phyloP scores from a whole-genome alignment of 2,888 invertebrate genomes.

The Lissocephala sabroskyi region DNA sequence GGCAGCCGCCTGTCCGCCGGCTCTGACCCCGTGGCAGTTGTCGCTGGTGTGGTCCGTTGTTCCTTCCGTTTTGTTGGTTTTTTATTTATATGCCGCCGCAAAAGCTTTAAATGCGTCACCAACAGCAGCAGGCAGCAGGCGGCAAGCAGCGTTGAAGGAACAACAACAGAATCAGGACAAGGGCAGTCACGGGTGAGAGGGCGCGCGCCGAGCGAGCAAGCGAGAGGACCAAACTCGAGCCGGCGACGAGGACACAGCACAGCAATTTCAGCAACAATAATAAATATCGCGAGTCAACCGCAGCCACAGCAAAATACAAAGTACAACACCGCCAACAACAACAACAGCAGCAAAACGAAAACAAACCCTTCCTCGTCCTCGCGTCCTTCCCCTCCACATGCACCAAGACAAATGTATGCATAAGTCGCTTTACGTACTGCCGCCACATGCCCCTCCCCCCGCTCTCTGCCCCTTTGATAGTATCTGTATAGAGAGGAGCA shows the following conservation, averaged over 20 bases:
- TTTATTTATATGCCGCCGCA: conserved; percentile 62
- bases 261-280: conserved; percentile 61
- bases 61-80: conserved; percentile 7
- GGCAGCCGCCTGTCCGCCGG: conserved; percentile 4
- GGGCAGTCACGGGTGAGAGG: neutral
- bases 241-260: conserved; percentile 41
- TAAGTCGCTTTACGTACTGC: too few species aligned
- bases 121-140: conserved; percentile 23
- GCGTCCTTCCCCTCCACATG: neutral
- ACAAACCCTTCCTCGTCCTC: conserved; percentile 2
- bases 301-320: conserved; percentile 41
- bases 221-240: neutral
- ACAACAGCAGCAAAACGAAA: conserved; percentile 14
- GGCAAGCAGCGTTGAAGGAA: conserved; percentile 7
- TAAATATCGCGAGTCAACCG: conserved; percentile 61
- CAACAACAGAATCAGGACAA: neutral
- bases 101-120: conserved; percentile 60
- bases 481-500: conserved; percentile 31
- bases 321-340: conserved; percentile 5
- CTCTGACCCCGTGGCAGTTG: neutral
- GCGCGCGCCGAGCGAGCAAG: neutral
- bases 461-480: too few species aligned
- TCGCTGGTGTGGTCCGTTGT: neutral
- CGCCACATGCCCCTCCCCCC: too few species aligned
- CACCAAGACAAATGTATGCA: conserved; percentile 29